Conservation (phyloP, 2,113 vertebrate genomes). For the Epinephelus cyanopodus region DNA sequence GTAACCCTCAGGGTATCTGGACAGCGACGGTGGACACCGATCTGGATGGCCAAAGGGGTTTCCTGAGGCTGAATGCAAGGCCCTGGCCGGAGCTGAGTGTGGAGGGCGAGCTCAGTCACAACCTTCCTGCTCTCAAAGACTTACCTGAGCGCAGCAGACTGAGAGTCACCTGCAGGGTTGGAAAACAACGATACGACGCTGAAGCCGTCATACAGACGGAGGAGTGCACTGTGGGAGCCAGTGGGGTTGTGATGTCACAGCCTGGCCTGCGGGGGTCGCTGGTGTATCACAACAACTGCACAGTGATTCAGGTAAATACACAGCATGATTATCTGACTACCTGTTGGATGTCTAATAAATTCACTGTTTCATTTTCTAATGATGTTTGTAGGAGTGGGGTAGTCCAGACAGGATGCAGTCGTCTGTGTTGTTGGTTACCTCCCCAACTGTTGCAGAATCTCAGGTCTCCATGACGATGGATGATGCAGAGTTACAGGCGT, state of each 20-base stretch:
- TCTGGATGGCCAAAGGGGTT: conserved; percentile 60
- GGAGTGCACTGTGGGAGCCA: conserved; percentile 77
- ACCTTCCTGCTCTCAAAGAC: conserved; percentile 63
- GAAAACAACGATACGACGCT: conserved; percentile 49
- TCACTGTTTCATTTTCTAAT: background rate
- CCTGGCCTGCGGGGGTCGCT: conserved; percentile 81
- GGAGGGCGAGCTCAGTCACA: conserved; percentile 78
- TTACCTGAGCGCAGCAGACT: conserved; percentile 78
- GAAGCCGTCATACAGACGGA: conserved; percentile 71
- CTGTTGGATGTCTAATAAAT: background rate
- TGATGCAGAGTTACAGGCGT: conserved; percentile 74
- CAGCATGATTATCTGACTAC: background rate
- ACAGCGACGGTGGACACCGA: conserved; percentile 64
- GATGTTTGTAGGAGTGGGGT: conserved; percentile 80
- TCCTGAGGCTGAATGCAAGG: conserved; percentile 73
- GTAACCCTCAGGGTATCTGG: conserved; percentile 67
- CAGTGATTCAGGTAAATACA: conserved; percentile 76
- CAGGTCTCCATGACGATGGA: conserved; percentile 76
- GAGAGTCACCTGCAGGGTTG: conserved; percentile 65
- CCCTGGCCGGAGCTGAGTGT: conserved; percentile 75
- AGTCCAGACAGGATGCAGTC: conserved; percentile 79
- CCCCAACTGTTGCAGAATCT: conserved; percentile 73
- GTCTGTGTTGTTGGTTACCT: conserved; percentile 77
- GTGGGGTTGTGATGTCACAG: conserved; percentile 73
- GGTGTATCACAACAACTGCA: conserved; percentile 85